Base-by-base conservation (phyloP, 2,888 invertebrate genomes). In the Cyclophora albipunctata region DNA sequence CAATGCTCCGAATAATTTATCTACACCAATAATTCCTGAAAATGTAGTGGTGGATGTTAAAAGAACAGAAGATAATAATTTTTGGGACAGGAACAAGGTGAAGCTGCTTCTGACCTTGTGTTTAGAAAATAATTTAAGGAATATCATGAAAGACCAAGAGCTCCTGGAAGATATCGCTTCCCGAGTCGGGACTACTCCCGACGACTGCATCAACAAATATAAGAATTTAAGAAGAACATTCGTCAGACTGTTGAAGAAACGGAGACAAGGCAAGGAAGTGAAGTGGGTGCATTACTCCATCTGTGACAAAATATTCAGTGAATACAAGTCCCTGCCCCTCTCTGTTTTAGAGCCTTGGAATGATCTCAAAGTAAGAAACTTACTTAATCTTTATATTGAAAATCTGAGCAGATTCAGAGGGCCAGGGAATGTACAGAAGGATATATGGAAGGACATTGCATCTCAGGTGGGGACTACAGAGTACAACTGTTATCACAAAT, bases 361-460 rank as follows among this genome's bases (percentile, higher is more conserved):
- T 47, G 86, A 86, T 37, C 59, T 59, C n/a, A 84, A 81, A 63
- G 71, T 84, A 2, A 70, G 75, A 45, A 72, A 62, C 47, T 60
- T 88, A n/a, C 66, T 88, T 0, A 71, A 56, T 43, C 66, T 85
- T 2, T 88, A 88, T 55, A 72, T 86, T 50, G 84, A 85, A 42
- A 86, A 86, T 50, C 63, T 86, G 0, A 66, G 54, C 47, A 78
- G 71, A 55, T 84, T 87, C 47, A 66, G 76, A 42, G 78, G 68
- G 52, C 60, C 76, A 0, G 71, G 78, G 44, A 78, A 69, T 52
- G 59, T 79, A 34, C 83, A 84, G 51, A 86, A 83, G 62, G 85
- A 87, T 51, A 59, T 86, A n/a, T 88, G 88, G 88, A 81, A 68
- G 55, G 83, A 84, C 34, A 86, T 88, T 46, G 85, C 85, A 5